phyloP scores from a whole-genome alignment of 1,140 invertebrate species.

The Drosophila malerkotliana region DNA sequence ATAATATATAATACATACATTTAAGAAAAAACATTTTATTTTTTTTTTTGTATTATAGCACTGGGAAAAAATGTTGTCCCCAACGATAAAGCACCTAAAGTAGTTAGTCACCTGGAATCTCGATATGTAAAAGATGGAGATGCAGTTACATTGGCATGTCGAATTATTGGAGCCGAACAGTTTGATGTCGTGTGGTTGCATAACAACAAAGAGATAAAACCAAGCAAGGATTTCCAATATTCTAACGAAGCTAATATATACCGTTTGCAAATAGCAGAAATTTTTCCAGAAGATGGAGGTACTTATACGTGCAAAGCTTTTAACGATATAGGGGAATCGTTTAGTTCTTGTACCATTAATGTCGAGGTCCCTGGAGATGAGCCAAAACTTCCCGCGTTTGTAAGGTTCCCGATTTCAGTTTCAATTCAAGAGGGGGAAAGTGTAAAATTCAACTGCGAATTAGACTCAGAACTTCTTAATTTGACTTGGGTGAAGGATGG shows the following conservation, averaged over 20 bases:
- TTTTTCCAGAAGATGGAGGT: slow-evolving; percentile 95
- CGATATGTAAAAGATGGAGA: slow-evolving; percentile 94
- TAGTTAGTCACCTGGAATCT: slow-evolving; percentile 93
- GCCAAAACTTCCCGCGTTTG: slow-evolving; percentile 92
- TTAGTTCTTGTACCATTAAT: slow-evolving; percentile 94
- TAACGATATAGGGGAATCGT: slow-evolving; percentile 96
- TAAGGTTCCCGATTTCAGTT: slow-evolving; percentile 94
- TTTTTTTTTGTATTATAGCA: slow-evolving; percentile 84
- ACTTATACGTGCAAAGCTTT: slow-evolving; percentile 98
- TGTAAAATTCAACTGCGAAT: slow-evolving; percentile 87
- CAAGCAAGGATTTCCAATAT: slow-evolving; percentile 98
- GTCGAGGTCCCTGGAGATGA: slow-evolving; percentile 95
- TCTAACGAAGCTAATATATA: slow-evolving; percentile 95
- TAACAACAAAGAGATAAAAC: slow-evolving; percentile 98
- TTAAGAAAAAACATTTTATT: not conserved
- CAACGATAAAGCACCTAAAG: slow-evolving; percentile 90
- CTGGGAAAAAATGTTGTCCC: slow-evolving; percentile 85
- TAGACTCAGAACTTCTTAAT: slow-evolving; percentile 85
- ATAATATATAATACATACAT: no score
- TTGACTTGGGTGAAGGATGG: slow-evolving; percentile 95
- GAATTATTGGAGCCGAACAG: slow-evolving; percentile 93
- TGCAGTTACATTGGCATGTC: slow-evolving; percentile 92
- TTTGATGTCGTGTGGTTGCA: slow-evolving; percentile 98
- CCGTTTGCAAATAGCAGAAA: slow-evolving; percentile 95
- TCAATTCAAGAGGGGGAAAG: slow-evolving; percentile 93